Percentiles rank a stretch among this genome's conserved stretches.
phyloP scores from a whole-genome alignment of 2,113 vertebrate genomes.

The Macrotis lagotis region DNA sequence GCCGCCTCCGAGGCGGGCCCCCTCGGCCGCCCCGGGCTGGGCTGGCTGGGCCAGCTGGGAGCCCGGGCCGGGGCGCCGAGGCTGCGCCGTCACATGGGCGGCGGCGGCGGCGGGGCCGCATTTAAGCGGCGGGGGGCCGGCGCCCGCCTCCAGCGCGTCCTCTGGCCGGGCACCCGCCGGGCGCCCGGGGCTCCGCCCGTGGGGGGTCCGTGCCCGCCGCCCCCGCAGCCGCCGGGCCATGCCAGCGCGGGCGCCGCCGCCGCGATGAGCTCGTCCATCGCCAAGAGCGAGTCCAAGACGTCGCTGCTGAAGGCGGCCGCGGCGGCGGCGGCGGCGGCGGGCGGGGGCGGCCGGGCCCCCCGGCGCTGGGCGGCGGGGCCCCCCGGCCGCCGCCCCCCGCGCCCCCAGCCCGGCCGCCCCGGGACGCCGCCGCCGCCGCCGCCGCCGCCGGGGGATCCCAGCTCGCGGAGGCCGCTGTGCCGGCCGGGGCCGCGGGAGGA shows the following conservation, averaged over 20 bases:
- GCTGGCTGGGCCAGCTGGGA: too few species aligned
- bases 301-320: conserved; percentile 86
- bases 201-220: conserved; percentile 66
- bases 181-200: conserved; percentile 69
- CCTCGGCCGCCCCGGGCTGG: too few species aligned
- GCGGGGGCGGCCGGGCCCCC: conserved; percentile 65
- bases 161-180: conserved; percentile 71
- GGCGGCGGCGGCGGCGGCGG: conserved; percentile 62
- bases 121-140: conserved; percentile 82
- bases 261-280: conserved; percentile 91
- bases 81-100: conserved; percentile 83
- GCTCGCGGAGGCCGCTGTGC: conserved; percentile 92
- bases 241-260: conserved; percentile 81
- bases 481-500: conserved; percentile 86
- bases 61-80: conserved; percentile 62
- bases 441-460: conserved; percentile 86
- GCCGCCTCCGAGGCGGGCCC: too few species aligned
- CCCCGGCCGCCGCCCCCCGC: conserved; percentile 57
- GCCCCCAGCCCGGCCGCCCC: conserved; percentile 55
- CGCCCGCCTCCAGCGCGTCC: conserved; percentile 78
- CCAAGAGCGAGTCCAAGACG: conserved; percentile 93
- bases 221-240: conserved; percentile 81
- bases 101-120: conserved; percentile 84
- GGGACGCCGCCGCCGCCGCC: conserved; percentile 51
- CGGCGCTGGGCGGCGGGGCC: not conserved